A percentile compares a stretch with the other conserved stretches of the same genome.
phyloP scores from a whole-genome alignment of 2,797 vertebrate genomes.

The Pristis pectinata region DNA sequence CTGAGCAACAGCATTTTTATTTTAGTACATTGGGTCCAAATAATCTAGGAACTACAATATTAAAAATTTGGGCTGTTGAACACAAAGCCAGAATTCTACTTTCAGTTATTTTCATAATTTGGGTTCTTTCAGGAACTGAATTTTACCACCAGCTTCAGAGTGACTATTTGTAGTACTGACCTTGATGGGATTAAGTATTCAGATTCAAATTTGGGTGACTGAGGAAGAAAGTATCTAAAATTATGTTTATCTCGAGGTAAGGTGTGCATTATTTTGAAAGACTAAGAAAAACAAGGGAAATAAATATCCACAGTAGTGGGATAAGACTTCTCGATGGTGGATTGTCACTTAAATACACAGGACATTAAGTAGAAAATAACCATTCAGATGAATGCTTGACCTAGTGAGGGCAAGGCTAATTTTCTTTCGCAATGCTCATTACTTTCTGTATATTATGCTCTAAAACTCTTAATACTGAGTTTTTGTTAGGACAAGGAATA shows the following conservation, averaged over 20 bases:
- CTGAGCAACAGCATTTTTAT: background rate
- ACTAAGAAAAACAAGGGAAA: constrained; percentile 28
- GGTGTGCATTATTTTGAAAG: background rate
- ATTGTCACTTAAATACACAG: constrained; percentile 17
- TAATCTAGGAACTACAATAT: background rate
- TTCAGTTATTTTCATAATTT: background rate
- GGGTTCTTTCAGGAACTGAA: background rate
- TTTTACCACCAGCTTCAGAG: background rate
- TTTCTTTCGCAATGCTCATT: constrained; percentile 46
- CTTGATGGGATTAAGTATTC: background rate
- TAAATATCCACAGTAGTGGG: background rate
- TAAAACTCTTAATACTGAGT: constrained; percentile 51
- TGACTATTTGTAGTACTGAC: background rate
- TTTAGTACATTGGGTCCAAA: background rate
- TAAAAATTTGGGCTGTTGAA: background rate
- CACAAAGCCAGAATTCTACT: background rate
- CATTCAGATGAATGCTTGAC: background rate
- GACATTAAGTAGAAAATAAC: constrained; percentile 8
- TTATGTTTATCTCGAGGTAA: background rate
- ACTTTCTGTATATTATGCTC: constrained; percentile 52
- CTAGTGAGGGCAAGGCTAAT: background rate
- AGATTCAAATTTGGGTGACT: background rate
- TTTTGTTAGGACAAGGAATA: constrained; percentile 42
- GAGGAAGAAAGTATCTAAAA: background rate
- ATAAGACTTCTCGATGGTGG: background rate